phyloP scores from a whole-genome alignment of 2,113 vertebrate species.

The Balaeniceps rex region DNA sequence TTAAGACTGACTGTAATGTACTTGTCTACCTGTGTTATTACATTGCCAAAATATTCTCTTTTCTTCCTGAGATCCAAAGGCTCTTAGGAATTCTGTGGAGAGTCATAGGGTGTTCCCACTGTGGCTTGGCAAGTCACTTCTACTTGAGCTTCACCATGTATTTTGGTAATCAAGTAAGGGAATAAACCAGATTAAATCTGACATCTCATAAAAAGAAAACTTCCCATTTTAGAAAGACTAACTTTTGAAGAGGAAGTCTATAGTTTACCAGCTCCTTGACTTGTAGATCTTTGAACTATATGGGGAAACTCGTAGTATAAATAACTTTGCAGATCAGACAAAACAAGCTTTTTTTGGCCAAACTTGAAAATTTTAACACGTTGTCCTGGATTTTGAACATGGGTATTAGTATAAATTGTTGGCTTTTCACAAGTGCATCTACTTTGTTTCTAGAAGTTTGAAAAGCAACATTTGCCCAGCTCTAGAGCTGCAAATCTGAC shows the following conservation, averaged over 20 bases:
- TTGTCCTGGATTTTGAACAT: not conserved
- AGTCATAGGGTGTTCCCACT: not conserved
- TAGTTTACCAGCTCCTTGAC: not conserved
- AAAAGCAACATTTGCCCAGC: not conserved
- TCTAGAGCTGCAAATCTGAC: not conserved
- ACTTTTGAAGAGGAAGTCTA: not conserved
- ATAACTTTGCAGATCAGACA: not conserved
- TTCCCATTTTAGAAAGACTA: not conserved
- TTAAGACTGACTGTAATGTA: not conserved
- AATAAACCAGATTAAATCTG: not conserved
- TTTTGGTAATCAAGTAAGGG: not conserved
- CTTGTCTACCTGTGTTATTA: not conserved
- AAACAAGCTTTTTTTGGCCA: not conserved
- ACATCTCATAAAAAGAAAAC: not conserved
- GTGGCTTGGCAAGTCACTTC: not conserved
- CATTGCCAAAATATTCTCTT: not conserved
- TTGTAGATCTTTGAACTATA: not conserved
- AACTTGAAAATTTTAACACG: not conserved
- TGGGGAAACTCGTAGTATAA: not conserved
- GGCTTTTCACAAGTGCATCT: not conserved
- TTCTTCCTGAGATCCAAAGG: not conserved
- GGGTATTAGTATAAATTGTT: not conserved
- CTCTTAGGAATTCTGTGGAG: not conserved
- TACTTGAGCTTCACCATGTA: not conserved
- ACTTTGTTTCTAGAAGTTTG: not conserved